Percentiles rank a stretch among this genome's conserved stretches.
Evolutionary conservation across 2,888 invertebrate genomes (phyloP).

Genomic region (Tubulanus polymorphus): DNA sequence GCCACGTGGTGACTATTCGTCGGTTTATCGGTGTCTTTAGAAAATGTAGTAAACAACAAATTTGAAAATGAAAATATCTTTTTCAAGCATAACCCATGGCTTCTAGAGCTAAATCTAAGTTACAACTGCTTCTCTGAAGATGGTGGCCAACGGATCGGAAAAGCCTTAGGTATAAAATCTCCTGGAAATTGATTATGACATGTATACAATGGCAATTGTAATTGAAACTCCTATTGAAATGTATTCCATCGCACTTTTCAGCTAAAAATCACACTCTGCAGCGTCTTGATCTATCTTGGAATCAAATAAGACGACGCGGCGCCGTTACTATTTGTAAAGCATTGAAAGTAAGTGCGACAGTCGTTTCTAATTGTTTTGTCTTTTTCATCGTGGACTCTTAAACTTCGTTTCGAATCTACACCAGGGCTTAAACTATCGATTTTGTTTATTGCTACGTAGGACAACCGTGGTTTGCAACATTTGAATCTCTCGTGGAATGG

Average conservation of each 20-base stretch:
- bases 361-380: not conserved
- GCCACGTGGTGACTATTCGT: too few species aligned
- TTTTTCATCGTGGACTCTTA: not conserved
- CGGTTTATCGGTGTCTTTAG: too few species aligned
- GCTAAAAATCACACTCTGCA: slow-evolving; percentile 26
- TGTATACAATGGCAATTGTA: too few species aligned
- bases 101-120: slow-evolving; percentile 27
- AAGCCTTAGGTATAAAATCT: slow-evolving; percentile 32
- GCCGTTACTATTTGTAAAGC: slow-evolving; percentile 43
- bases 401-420: not conserved
- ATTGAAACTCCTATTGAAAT: too few species aligned
- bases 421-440: not conserved
- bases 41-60: too few species aligned
- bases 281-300: slow-evolving; percentile 46
- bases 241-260: too few species aligned
- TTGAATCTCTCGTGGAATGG: slow-evolving; percentile 47
- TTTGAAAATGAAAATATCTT: too few species aligned
- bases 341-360: slow-evolving; percentile 28
- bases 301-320: slow-evolving; percentile 42
- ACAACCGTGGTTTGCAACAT: not conserved
- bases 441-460: too few species aligned
- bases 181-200: too few species aligned
- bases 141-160: slow-evolving; percentile 27
- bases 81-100: slow-evolving; percentile 23
- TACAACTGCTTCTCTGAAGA: slow-evolving; percentile 27